Evolutionary conservation across 2,888 invertebrate genomes (phyloP).

Genomic region (Caprella mutica): DNA sequence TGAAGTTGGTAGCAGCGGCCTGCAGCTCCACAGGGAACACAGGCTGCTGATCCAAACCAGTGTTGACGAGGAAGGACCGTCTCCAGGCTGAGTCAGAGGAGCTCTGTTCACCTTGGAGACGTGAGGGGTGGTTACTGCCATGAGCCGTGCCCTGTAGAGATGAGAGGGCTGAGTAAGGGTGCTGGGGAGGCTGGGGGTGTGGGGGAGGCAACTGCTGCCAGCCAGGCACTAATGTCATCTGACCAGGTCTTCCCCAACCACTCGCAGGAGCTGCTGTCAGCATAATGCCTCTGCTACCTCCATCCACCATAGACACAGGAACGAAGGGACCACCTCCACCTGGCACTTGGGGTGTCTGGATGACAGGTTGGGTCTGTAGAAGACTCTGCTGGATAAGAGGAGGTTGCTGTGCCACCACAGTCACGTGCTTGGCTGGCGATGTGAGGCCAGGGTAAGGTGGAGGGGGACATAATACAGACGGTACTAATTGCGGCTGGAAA

Average conservation of each 20-base stretch:
- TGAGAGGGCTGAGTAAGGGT: constrained; percentile 37
- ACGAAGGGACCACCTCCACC: constrained; percentile 55
- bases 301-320: constrained; percentile 86
- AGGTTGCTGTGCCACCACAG: constrained; percentile 50
- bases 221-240: constrained; percentile 65
- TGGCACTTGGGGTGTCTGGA: constrained; percentile 33
- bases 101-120: not conserved
- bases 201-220: constrained; percentile 61
- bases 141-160: not conserved
- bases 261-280: constrained; percentile 39
- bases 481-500: constrained; percentile 34
- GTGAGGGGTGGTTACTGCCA: not conserved
- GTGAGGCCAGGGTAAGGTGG: constrained; percentile 63
- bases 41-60: constrained; percentile 52
- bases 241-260: constrained; percentile 52
- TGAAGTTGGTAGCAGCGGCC: constrained; percentile 21
- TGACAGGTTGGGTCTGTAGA: constrained; percentile 59
- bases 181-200: constrained; percentile 22
- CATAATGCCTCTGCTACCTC: constrained; percentile 66
- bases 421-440: constrained; percentile 59
- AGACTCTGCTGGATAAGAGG: constrained; percentile 67
- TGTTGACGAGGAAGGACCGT: constrained; percentile 63
- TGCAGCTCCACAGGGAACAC: constrained; percentile 34
- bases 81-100: constrained; percentile 47
- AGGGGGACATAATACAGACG: constrained; percentile 31